phyloP scores from a whole-genome alignment of 2,113 vertebrate genomes.

The Aphelocoma coerulescens region DNA sequence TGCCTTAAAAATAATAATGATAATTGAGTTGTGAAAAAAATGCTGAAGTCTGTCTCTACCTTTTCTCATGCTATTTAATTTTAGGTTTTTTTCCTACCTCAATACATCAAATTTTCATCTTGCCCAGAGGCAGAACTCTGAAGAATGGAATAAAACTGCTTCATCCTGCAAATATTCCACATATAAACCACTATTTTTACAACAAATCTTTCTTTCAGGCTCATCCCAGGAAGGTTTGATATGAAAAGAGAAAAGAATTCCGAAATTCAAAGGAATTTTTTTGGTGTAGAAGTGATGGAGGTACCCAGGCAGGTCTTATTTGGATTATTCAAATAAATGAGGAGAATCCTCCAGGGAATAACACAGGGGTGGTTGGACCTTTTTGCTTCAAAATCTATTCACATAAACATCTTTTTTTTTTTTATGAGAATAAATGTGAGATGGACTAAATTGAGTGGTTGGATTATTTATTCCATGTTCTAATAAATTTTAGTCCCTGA shows the following conservation, averaged over 20 bases:
- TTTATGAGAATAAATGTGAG: not conserved
- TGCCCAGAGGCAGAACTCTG: not conserved
- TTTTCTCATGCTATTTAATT: not conserved
- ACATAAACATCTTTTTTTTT: not conserved
- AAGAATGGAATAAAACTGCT: not conserved
- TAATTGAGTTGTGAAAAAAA: not conserved
- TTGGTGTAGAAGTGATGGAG: not conserved
- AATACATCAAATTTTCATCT: not conserved
- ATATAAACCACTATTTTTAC: not conserved
- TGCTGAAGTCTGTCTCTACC: not conserved
- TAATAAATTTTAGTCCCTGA: not conserved
- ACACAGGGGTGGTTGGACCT: not conserved
- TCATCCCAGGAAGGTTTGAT: not conserved
- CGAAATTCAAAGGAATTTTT: not conserved
- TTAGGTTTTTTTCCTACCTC: not conserved
- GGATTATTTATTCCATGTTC: not conserved
- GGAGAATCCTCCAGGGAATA: not conserved
- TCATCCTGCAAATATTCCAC: not conserved
- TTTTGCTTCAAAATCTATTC: not conserved
- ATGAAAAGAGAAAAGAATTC: not conserved
- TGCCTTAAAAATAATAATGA: not conserved
- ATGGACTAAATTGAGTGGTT: not conserved
- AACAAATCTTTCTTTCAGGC: not conserved
- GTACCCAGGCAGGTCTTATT: not conserved
- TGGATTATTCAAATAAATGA: not conserved